Base-by-base conservation (phyloP, 2,113 vertebrate genomes). In the Bombycilla garrulus region DNA sequence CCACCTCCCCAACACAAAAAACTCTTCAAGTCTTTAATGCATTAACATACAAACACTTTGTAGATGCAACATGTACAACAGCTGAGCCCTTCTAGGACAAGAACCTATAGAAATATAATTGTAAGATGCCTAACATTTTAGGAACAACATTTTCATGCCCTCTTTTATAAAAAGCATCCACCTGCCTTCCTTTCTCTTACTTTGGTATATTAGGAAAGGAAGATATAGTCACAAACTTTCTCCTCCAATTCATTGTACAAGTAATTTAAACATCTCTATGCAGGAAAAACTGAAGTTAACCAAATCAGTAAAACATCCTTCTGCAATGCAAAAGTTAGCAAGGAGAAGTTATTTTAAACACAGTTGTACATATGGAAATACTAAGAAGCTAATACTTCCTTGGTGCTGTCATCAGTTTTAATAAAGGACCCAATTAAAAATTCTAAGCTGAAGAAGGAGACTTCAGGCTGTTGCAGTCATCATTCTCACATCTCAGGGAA, bases 131-230 rank as follows among this genome's bases (percentile, higher is more conserved):
- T 96, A 97, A 93, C 64, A 95, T 95, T 96, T 96, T 96, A 96
- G 93, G 93, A 97, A 97, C 42, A 92, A 95, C 88, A 87, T 93
- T 94, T 96, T 88, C 28, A 61, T 81, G 88, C 72, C 93, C 48
- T 96, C 95, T 97, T 97, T 96, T 96, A 97, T 96, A 94, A 97
- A 96, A 96, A 96, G 93, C 74, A 96, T 95, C 76, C 70, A 65
- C 90, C 82, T 82, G 45, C 88, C 88, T 94, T 91, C 92, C 86
- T 87, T 90, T 67, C 95, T 91, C 67, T 89, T 80, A 83, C 67
- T 87, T 91, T 67, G 42, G 45, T 87, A 94, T 26, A 57, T 44
- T n/a, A 93, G 82, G 88, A 81, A 96, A 96, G 95, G 94, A 95
- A 95, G 85, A 92, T 94, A 93, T 69, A 70, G 50, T 67, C 74